Evolutionary conservation across 2,888 invertebrate species (phyloP), one percentile per base, ranked within the genome.

Genomic region (Pandemis heparana): DNA sequence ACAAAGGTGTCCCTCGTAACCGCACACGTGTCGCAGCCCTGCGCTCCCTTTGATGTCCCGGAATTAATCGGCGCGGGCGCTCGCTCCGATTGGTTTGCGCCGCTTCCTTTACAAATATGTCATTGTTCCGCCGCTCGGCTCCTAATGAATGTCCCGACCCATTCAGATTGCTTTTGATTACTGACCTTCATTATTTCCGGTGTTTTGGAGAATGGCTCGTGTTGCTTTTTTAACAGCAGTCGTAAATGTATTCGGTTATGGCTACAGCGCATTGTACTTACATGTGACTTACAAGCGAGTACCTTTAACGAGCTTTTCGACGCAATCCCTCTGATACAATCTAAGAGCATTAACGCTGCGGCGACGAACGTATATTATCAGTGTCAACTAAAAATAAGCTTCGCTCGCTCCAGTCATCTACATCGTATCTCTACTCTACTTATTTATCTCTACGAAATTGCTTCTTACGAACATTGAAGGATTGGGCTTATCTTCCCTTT

Each of bases 151-250:
- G 39, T 69, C 48, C 60, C 69, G 41, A 16, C 62, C 53, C 68
- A 48, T 69, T 74, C 60, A 38, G 69, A 65, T 74, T 43, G 64
- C 69, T 53, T 74, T 74, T 74, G 73, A 74, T 69, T 69, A 60
- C 73, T 60, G 69, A 32, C 73, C 69, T 69, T 69, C 69, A 14
- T 51, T 43, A 51, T 69, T 69, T 74, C 69, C 73, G 73, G 73
- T 43, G 59, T 62, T 72, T 68, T 72, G 41, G 65, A 41, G 60
- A 65, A 59, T 56, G 43, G 62, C 23, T 51, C n/a, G 43, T 56
- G 71, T 51, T 43, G 18, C 63, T 62, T 61, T 32, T 63, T 67
- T 63, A 67, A 72, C n/a, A 43, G 60, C 51, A 32, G 23, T 39
- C 43, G 64, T 12, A 46, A 59, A 59, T 43, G 64, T 63, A 23